Base-by-base conservation (phyloP, 2,797 vertebrate genomes). In the Tachyglossus aculeatus region DNA sequence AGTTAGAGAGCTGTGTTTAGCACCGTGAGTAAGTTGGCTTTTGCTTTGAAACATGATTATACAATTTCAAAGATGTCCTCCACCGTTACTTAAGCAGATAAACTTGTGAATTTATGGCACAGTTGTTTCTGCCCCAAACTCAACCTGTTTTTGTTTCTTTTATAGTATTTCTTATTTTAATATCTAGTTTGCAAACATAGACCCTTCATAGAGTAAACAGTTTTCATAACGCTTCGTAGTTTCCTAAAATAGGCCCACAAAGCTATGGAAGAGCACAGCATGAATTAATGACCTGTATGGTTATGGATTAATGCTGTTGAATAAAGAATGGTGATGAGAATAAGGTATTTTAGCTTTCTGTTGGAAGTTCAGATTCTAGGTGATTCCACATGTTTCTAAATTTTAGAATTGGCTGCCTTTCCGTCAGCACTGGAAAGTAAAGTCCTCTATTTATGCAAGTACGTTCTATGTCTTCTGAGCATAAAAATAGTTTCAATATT, bases 401-500 rank as follows among this genome's bases (percentile, higher is more conserved):
- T 53, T 54, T 87, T 82, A 63, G 56, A 76, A 69, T 76, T 53
- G 57, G 71, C 58, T 73, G 19, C 44, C 61, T 78, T 21, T 77
- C 80, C 82, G 60, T 83, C 74, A 88, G 63, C 74, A 64, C 22
- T 21, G 15, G 45, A 86, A 40, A 81, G 22, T 62, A 51, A 88
- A 53, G 66, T 67, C 41, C 50, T 80, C 76, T 82, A 84, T 88
- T 85, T 71, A 70, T 78, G 34, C 34, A 36, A 80, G 74, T 78
- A 74, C 57, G 81, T 85, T 85, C 85, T 83, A 37, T 71, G 84
- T 71, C 78, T 62, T 82, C 76, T 77, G 72, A 62, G 11, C 51
- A 71, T 21, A n/a, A 58, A 29, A 56, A 29, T 24, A 21, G 75
- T 75, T 85, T 74, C 85, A 76, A 80, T 78, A 84, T 87, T 88